A percentile compares a stretch with the other conserved stretches of the same genome.
Conservation (phyloP, 2,888 invertebrate species). For the Tenthredo scrophulariae region DNA sequence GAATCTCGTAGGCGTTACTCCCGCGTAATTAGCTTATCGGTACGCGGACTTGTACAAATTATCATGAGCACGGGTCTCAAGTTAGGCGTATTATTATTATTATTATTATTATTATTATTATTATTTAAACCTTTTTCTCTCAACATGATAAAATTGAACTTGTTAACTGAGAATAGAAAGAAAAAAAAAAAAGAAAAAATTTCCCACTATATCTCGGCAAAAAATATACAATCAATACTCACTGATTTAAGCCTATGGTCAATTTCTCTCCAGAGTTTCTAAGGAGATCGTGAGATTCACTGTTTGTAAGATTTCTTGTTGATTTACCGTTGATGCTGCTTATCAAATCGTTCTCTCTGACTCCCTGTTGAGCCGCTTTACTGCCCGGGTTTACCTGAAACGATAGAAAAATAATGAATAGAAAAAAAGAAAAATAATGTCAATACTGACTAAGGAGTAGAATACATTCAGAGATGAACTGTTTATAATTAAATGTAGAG, state of each 20-base stretch:
- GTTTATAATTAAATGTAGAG: background rate
- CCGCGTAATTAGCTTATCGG: constrained; percentile 46
- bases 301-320: constrained; percentile 85
- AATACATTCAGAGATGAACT: background rate
- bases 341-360: constrained; percentile 90
- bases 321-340: constrained; percentile 88
- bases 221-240: constrained; percentile 75
- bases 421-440: background rate
- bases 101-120: background rate
- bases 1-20: constrained; percentile 37
- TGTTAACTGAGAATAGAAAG: background rate
- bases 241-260: constrained; percentile 87
- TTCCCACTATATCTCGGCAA: background rate
- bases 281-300: constrained; percentile 87
- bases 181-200: background rate
- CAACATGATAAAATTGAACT: background rate
- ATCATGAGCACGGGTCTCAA: constrained; percentile 2
- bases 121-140: background rate
- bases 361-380: constrained; percentile 89
- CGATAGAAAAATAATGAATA: constrained; percentile 29
- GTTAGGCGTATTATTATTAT: constrained; percentile 43
- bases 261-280: constrained; percentile 85
- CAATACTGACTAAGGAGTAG: background rate
- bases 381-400: constrained; percentile 93
- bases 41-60: constrained; percentile 38